phyloP scores from a whole-genome alignment of 1,140 invertebrate genomes.

The Mizuhopecten yessoensis region DNA sequence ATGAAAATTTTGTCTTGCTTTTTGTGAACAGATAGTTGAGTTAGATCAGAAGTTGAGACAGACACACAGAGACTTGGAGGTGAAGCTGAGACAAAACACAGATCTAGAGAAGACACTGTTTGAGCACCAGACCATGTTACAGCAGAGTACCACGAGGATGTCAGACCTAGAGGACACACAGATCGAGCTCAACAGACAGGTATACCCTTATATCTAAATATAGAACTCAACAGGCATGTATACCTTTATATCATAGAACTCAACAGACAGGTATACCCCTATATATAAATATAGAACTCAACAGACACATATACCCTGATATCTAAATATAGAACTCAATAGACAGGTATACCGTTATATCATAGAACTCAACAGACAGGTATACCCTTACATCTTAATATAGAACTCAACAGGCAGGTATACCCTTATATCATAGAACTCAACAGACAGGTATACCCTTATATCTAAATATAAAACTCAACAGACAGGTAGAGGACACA shows the following conservation, averaged over 20 bases:
- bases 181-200: constrained; percentile 70
- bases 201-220: constrained; percentile 10
- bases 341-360: background rate
- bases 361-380: background rate
- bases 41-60: constrained; percentile 56
- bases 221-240: background rate
- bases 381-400: too few relatives aligned
- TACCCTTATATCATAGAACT: constrained; percentile 70
- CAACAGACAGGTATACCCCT: background rate
- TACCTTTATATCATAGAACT: background rate
- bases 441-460: constrained; percentile 45
- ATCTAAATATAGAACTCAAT: background rate
- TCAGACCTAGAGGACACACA: constrained; percentile 73
- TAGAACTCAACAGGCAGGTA: too few relatives aligned
- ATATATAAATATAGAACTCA: background rate
- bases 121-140: constrained; percentile 73
- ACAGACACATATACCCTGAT: background rate
- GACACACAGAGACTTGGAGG: constrained; percentile 64
- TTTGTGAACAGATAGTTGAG: background rate
- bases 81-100: constrained; percentile 66
- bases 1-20: too few relatives aligned
- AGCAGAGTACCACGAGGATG: constrained; percentile 70
- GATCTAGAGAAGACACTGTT: constrained; percentile 69
- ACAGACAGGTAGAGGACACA: too few relatives aligned
- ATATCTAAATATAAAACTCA: background rate